Evolutionary conservation across 1,140 invertebrate species (phyloP).

Genomic region (Euglossa dilemma): DNA sequence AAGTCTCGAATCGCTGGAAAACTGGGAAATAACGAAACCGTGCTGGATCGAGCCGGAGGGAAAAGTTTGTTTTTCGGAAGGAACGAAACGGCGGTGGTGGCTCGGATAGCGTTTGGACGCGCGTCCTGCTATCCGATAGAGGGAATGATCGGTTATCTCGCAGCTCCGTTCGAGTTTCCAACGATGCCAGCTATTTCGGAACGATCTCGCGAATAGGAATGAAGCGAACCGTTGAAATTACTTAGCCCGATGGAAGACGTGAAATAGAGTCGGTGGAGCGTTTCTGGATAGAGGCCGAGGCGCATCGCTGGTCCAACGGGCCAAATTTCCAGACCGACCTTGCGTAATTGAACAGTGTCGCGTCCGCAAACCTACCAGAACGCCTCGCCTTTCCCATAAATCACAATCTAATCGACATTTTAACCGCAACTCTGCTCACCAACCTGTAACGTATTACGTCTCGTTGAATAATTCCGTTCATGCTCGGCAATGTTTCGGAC

Average conservation of each 20-base stretch:
- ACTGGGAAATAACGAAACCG: background rate
- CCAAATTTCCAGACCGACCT: conserved; percentile 28
- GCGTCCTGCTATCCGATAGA: background rate
- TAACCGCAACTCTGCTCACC: conserved; percentile 43
- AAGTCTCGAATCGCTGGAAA: background rate
- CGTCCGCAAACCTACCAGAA: conserved; percentile 35
- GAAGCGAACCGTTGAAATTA: conserved; percentile 17
- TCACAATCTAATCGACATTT: conserved; percentile 58
- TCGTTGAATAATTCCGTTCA: conserved; percentile 57
- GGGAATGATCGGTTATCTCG: background rate
- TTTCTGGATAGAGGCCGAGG: background rate
- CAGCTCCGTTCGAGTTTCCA: background rate
- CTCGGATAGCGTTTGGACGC: background rate
- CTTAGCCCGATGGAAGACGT: background rate
- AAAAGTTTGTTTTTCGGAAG: too few relatives aligned
- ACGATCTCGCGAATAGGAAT: background rate
- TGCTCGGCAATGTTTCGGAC: background rate
- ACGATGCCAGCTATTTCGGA: background rate
- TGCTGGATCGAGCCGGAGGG: background rate
- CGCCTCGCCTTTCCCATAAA: conserved; percentile 50
- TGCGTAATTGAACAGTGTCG: conserved; percentile 42
- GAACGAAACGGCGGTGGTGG: background rate
- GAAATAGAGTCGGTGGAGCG: background rate
- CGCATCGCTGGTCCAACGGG: background rate
- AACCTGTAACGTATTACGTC: conserved; percentile 15